Percentiles rank a stretch among this genome's conserved stretches.
Evolutionary conservation across 2,797 vertebrate genomes (phyloP).

Genomic region (Leptodactylus fallax): DNA sequence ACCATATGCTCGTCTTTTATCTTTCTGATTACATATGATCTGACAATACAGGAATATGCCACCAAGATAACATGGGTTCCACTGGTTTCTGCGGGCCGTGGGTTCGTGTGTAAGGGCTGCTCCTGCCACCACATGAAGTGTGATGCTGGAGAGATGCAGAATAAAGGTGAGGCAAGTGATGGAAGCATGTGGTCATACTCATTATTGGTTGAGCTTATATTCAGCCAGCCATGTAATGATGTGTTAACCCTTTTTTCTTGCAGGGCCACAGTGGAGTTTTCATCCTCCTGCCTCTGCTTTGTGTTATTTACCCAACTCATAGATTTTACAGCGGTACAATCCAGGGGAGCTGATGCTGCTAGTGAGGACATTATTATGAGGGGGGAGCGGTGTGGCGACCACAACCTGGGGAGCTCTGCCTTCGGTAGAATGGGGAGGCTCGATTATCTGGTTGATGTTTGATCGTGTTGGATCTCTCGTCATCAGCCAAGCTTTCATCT

Average conservation of each 20-base stretch:
- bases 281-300: constrained; percentile 52
- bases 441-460: constrained; percentile 86
- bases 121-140: not conserved
- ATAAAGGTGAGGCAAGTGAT: constrained; percentile 11
- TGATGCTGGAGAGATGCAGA: not conserved
- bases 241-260: not conserved
- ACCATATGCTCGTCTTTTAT: not conserved
- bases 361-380: constrained; percentile 79
- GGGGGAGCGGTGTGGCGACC: constrained; percentile 71
- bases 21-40: not conserved
- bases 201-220: constrained; percentile 10
- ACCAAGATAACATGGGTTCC: not conserved
- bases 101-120: no score
- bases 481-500: constrained; percentile 84
- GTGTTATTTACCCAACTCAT: constrained; percentile 70
- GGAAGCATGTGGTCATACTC: constrained; percentile 8
- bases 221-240: not conserved
- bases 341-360: constrained; percentile 87
- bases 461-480: constrained; percentile 87
- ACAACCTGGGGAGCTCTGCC: constrained; percentile 88
- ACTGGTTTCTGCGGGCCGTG: not conserved
- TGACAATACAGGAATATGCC: no score
- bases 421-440: constrained; percentile 77
- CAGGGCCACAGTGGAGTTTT: constrained; percentile 32
- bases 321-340: constrained; percentile 75